Base-by-base conservation (phyloP, 2,888 invertebrate species). In the Aleiodes leptofemur region DNA sequence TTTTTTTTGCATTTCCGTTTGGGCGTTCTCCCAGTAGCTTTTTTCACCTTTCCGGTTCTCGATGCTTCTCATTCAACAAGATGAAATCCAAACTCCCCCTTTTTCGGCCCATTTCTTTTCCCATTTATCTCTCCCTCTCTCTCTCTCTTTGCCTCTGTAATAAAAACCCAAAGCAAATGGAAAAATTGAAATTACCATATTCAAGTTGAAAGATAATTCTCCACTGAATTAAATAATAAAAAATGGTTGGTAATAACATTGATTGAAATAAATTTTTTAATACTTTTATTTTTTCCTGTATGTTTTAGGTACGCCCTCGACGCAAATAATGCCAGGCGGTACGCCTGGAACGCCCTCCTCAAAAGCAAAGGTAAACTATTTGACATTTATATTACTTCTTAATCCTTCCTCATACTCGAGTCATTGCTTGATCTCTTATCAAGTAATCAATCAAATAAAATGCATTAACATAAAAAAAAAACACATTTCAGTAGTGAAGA, bases 291-390 rank as follows among this genome's bases (percentile, higher is more conserved):
- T 57, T 0, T 8, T 64, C 9, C 73, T 81, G 74, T 72, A 31
- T 86, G 84, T 86, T 90, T 5, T 86, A 91, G 91, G 91, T 80
- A 88, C 90, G 76, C 91, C 91, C 80, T 90, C 91, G 77, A 91
- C 91, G 82, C 91, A 91, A 79, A 91, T 91, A 86, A 94, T 95
- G 94, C 94, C 94, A 81, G 94, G 94, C 85, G 95, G 94, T 83
- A 93, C 93, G 82, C 95, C 96, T 82, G 95, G 96, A 82, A 96
- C 96, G 73, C 96, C 96, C 79, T 94, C 95, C 82, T 93, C 95
- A 81, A 96, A 96, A 91, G 93, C 93, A 84, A 96, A 96, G 93
- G 95, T 94, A 2, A 23, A 23, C 23, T 1, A 23, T 23, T 23
- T 23, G 23, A 23, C 23, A 23, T 23, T 23, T 23, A 23, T 23